Conservation (phyloP, 2,113 vertebrate genomes). For the Cynopterus brachyotis region DNA sequence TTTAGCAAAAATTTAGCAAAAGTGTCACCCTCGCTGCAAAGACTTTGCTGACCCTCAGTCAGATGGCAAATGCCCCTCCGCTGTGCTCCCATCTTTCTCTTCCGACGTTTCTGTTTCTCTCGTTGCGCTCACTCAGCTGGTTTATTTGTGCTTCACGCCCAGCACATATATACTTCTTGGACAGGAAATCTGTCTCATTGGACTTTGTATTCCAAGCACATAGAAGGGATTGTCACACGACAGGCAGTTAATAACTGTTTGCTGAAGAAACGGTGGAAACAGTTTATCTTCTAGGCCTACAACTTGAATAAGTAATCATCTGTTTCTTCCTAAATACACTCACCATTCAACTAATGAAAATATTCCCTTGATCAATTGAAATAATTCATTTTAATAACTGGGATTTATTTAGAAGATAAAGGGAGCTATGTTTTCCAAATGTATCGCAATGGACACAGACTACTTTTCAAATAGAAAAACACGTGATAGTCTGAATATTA, state of each 20-base stretch:
- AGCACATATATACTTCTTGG: background rate
- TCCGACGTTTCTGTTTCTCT: background rate
- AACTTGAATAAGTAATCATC: background rate
- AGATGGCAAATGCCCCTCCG: background rate
- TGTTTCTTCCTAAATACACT: background rate
- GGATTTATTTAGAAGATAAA: background rate
- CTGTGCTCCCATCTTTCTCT: background rate
- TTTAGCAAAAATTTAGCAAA: background rate
- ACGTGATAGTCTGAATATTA: background rate
- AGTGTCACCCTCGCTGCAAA: background rate
- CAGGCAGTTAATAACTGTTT: background rate
- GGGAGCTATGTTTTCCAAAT: background rate
- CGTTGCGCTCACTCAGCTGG: background rate
- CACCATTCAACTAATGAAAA: background rate
- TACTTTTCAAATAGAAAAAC: background rate
- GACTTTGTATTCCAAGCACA: background rate
- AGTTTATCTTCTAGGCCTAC: background rate
- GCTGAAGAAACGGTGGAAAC: background rate
- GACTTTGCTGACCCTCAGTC: background rate
- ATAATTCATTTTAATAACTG: background rate
- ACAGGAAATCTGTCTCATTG: background rate
- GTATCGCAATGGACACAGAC: background rate
- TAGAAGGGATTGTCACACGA: background rate
- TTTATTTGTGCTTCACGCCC: background rate
- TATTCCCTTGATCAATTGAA: background rate